Base-by-base conservation (phyloP, 2,888 invertebrate genomes). In the Leucoptera coffeella region DNA sequence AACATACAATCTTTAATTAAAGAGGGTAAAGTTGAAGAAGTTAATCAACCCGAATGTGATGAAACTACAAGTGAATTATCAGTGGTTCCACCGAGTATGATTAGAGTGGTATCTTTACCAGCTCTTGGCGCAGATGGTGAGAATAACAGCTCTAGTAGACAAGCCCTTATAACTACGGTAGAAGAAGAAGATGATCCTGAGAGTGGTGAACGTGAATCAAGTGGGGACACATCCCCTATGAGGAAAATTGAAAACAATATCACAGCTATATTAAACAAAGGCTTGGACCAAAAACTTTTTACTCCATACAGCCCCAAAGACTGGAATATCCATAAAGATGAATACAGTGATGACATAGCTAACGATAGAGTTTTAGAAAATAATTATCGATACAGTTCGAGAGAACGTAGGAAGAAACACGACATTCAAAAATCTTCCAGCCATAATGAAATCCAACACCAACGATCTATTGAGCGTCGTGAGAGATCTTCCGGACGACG, bases 241-340 rank as follows among this genome's bases (percentile, higher is more conserved):
- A 64, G 80, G 31, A 80, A 82, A 60, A 82, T 82, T 32, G 83
- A 81, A 53, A 78, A 79, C 51, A 82, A 81, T 47, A 82, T 82
- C 39, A 82, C 76, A 47, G 82, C 82, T 43, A 67, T 82, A 47
- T 51, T 82, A 42, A 80, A 72, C 47, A 71, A 69, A 47, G 67
- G 69, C 43, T 59, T 67, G 62, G 72, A 71, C 64, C 65, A 59
- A 59, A 69, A 61, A 54, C 65, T 48, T 48, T 69, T 55, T 58
- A 60, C 57, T 42, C 67, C 71, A 39, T 72, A 71, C 41, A 46
- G 69, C 58, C 65, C 62, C 41, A 72, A 72, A 65, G 72, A 72
- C 65, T 72, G 72, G 72, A 71, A 72, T 58, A 72, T 71, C 35
- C 72, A 71, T 60, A 71, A 67, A 60, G 69, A 72, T 43, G 72